Evolutionary conservation across 2,888 invertebrate species (phyloP).

Genomic region (Athalia cordata): DNA sequence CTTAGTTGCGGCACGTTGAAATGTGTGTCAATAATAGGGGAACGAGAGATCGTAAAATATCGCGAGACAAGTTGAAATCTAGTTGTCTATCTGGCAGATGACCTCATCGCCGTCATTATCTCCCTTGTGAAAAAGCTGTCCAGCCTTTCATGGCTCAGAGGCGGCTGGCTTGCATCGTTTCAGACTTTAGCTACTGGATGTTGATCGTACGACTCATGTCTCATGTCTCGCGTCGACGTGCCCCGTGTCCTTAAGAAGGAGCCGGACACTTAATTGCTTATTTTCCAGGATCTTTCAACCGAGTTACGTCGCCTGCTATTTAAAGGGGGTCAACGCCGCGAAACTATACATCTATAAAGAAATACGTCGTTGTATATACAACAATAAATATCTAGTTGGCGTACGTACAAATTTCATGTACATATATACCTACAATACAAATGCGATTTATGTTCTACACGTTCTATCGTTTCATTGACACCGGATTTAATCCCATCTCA

Average conservation of each 20-base stretch:
- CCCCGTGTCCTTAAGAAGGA: constrained; percentile 61
- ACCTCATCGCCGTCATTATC: constrained; percentile 65
- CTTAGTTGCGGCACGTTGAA: constrained; percentile 24
- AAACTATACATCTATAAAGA: neutral
- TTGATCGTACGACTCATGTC: constrained; percentile 43
- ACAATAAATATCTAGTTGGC: too few relatives aligned
- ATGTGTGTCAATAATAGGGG: constrained; percentile 45
- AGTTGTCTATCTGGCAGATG: constrained; percentile 65
- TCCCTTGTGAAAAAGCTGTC: constrained; percentile 61
- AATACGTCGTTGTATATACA: neutral
- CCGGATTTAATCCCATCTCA: too few relatives aligned
- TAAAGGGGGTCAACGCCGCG: constrained; percentile 32
- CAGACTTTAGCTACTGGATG: neutral
- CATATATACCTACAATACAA: neutral
- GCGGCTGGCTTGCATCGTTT: constrained; percentile 44
- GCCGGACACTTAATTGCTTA: constrained; percentile 65
- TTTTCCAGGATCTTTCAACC: constrained; percentile 61
- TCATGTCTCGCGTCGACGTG: constrained; percentile 43
- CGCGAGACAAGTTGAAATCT: constrained; percentile 54
- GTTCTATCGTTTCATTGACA: too few relatives aligned
- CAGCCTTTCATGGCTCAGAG: constrained; percentile 63
- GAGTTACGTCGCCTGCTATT: constrained; percentile 50
- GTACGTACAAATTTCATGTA: neutral
- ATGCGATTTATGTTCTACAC: too few relatives aligned
- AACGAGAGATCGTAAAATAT: constrained; percentile 51